phyloP scores from a whole-genome alignment of 2,113 vertebrate species.

The Struthio camelus region DNA sequence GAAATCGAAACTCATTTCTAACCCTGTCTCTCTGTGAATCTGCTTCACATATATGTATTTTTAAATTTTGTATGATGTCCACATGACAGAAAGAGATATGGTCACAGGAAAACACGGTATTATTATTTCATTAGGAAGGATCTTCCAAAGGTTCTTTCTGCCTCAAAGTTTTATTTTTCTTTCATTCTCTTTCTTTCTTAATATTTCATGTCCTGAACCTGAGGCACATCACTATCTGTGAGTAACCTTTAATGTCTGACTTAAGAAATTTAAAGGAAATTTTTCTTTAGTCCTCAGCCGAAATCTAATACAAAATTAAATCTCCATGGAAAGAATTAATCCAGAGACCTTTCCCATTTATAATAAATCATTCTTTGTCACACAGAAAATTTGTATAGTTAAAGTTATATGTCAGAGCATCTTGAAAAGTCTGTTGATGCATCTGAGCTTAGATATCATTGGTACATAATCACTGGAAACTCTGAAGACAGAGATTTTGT shows the following conservation, averaged over 20 bases:
- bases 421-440: neutral
- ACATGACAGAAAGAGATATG: neutral
- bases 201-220: neutral
- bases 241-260: neutral
- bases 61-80: neutral
- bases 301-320: neutral
- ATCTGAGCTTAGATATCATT: neutral
- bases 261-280: neutral
- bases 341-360: neutral
- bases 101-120: neutral
- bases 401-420: neutral
- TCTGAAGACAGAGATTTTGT: neutral
- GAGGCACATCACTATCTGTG: neutral
- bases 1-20: neutral
- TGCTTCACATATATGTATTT: neutral
- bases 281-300: neutral
- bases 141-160: neutral
- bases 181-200: neutral
- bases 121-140: neutral
- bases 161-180: neutral
- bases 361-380: neutral
- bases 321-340: neutral
- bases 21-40: rapidly evolving
- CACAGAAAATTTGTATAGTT: neutral
- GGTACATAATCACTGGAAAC: neutral